Percentiles rank a stretch among this genome's conserved stretches.
Evolutionary conservation across 2,113 vertebrate genomes (phyloP).

Genomic region (Ptyas mucosa): DNA sequence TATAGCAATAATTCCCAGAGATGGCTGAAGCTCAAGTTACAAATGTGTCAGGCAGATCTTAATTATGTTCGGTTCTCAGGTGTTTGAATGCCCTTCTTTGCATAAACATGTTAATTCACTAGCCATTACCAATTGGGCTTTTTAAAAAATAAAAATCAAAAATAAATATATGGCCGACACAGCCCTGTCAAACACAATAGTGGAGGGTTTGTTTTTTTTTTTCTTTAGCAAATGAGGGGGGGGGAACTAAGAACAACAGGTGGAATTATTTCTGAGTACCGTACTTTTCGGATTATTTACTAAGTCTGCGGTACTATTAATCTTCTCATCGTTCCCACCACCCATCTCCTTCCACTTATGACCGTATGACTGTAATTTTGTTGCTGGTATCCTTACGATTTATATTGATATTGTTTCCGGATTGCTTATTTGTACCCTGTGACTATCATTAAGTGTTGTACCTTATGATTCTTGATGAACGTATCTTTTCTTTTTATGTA

Average conservation of each 20-base stretch:
- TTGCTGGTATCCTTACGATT: too few species aligned
- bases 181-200: not conserved
- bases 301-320: too few species aligned
- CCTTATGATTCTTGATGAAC: too few species aligned
- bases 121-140: not conserved
- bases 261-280: too few species aligned
- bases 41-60: slow-evolving; percentile 24
- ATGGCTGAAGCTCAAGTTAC: slow-evolving; percentile 22
- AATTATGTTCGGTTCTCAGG: not conserved
- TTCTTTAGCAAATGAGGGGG: not conserved
- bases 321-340: too few species aligned
- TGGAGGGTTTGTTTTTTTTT: not conserved
- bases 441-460: too few species aligned
- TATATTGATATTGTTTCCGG: too few species aligned
- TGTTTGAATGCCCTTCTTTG: slow-evolving; percentile 1
- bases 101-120: slow-evolving; percentile 1
- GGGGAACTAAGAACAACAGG: not conserved
- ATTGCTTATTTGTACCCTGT: too few species aligned
- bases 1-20: slow-evolving; percentile 8
- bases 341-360: too few species aligned
- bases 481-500: too few species aligned
- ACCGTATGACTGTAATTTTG: too few species aligned
- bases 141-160: not conserved
- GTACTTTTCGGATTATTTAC: too few species aligned
- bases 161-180: not conserved